These are phyloP conservation scores for Yasuhikotakia modesta DNA, from an alignment of 2,797 vertebrate genomes.

Conservation along the genomic window DNA sequence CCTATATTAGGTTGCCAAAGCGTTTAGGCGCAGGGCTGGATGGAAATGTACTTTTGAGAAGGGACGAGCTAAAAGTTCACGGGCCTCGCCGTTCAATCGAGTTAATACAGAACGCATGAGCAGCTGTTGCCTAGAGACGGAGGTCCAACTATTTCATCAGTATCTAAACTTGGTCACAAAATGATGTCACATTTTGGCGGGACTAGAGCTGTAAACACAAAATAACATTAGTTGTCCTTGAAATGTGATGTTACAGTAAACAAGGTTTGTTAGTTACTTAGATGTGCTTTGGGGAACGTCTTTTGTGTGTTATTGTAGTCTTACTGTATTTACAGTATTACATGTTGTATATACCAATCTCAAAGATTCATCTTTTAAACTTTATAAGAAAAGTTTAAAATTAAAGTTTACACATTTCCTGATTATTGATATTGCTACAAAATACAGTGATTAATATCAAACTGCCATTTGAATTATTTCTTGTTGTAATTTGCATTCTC, in stretches of 20 bases:
- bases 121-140: slow-evolving; percentile 65
- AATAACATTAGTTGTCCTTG: slow-evolving; percentile 18
- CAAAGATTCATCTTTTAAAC: too few relatives aligned
- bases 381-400: too few relatives aligned
- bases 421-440: too few relatives aligned
- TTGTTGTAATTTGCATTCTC: neutral
- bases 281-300: too few relatives aligned
- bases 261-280: neutral
- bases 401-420: too few relatives aligned
- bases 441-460: neutral
- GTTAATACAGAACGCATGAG: slow-evolving; percentile 60
- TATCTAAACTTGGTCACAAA: slow-evolving; percentile 54
- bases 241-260: slow-evolving; percentile 8
- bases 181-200: slow-evolving; percentile 48
- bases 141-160: slow-evolving; percentile 29
- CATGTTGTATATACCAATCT: too few relatives aligned
- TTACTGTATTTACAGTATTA: too few relatives aligned
- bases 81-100: slow-evolving; percentile 23
- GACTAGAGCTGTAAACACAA: slow-evolving; percentile 9
- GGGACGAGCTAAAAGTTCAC: slow-evolving; percentile 42
- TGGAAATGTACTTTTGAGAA: slow-evolving; percentile 17
- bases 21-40: neutral
- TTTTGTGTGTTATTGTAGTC: too few relatives aligned
- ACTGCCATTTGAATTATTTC: neutral
- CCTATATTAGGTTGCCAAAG: neutral